Evolutionary conservation across 2,797 vertebrate genomes (phyloP).

Genomic region (Galaxias olidus): DNA sequence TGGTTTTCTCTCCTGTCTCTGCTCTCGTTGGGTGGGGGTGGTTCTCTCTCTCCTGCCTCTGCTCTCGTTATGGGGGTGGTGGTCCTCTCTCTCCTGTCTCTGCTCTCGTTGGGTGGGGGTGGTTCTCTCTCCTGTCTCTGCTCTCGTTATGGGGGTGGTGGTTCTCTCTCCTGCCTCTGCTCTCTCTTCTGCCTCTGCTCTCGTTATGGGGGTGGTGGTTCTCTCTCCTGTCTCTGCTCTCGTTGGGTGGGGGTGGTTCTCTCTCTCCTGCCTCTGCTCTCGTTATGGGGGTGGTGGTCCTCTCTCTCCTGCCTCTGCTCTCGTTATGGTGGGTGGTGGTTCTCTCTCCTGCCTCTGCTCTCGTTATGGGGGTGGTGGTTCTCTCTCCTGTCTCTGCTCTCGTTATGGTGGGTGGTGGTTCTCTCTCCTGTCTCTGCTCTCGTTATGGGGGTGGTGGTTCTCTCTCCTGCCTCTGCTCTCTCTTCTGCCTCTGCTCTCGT

Average conservation of each 20-base stretch:
- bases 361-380: neutral
- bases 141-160: neutral
- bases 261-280: neutral
- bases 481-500: neutral
- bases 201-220: neutral
- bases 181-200: no score
- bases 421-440: neutral
- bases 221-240: constrained; percentile 11
- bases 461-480: neutral
- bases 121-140: neutral
- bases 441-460: neutral
- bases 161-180: constrained; percentile 17
- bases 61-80: no score
- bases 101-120: constrained; percentile 9
- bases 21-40: no score
- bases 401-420: neutral
- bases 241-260: no score
- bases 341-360: neutral
- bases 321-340: no score
- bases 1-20: constrained; percentile 19
- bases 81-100: constrained; percentile 6
- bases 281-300: neutral
- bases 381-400: constrained; percentile 12
- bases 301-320: no score
- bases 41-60: no score